Evolutionary conservation across 2,888 invertebrate genomes (phyloP), one percentile per base, ranked within the genome.

Genomic region (Glyphotaelius pellucidus): DNA sequence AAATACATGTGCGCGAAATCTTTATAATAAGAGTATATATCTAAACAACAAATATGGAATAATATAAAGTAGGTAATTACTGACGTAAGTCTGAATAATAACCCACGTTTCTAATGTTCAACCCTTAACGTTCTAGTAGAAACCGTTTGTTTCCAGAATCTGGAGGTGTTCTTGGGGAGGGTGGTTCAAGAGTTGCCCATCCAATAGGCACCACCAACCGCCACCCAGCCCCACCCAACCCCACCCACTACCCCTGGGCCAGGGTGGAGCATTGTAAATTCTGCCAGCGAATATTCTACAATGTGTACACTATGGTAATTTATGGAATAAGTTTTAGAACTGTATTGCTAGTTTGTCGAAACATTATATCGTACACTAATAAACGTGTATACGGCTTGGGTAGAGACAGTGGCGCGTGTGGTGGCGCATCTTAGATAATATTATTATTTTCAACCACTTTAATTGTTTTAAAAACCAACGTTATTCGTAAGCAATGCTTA

Each of bases 261-360:
- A 80, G 83, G 90, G 90, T 35, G 81, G 90, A 89, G 93, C 93
- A 93, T 93, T 93, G 93, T 92, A 93, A 93, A 93, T 93, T 93
- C 93, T 93, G 92, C 92, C 84, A 91, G 92, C 92, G 93, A 93
- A 93, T 92, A 93, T 93, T 93, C 93, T 93, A 92, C 93, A 47
- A 91, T 92, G 92, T 93, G 88, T 92, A 93, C 93, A 92, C 90
- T 93, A 93, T 93, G 93, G 93, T 93, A 93, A 93, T 93, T 93
- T 93, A 93, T 93, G 93, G 93, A 93, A 93, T 93, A 93, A 93
- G 93, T 93, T 93, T 93, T 93, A 92, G 93, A 93, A 92, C 93
- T 93, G 93, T 93, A 93, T 93, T 93, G 93, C 93, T 93, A 93
- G 93, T 93, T 93, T 93, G 93, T 93, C 93, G 93, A 93, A 93